Base-by-base conservation (phyloP, 1,140 invertebrate species). In the Pristionchus pacificus region DNA sequence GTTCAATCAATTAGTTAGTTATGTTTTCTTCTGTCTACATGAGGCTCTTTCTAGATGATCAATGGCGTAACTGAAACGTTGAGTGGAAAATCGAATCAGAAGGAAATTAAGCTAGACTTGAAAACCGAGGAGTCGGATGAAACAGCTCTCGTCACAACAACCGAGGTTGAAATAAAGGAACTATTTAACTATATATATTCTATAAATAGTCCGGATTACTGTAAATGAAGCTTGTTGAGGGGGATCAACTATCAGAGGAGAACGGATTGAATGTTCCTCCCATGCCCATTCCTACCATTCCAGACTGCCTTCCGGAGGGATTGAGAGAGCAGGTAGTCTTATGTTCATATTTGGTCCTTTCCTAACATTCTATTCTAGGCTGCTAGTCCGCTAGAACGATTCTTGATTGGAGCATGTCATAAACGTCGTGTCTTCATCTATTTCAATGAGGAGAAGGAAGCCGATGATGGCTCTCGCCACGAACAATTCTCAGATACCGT, bases 401-500 rank as follows among this genome's bases (percentile, higher is more conserved):
- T 10, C 19, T 19, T 49, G 38, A 49, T 49, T 49, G 38, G 38
- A 49, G 38, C 6, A 6, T 49, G 38, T 19, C 38, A 49, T 19
- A 49, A 19, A 19, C 6, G 38, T 6, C 38, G 38, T 10, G 19
- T 49, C 38, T 49, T 49, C 38, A 49, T 49, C 19, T 49, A 49
- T 19, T 49, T 49, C 38, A 49, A 49, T 19, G 38, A 19, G 6
- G 38, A 49, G 6, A 49, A 49, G 38, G 19, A 10, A 15, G 15
- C 25, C 49, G 69, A 49, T 27, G 70, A 76, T 58, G 49, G 30
- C 2, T 71, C 74, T n/a, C 74, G 74, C 30, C 74, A 76, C 57
- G 74, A 76, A 31, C 74, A 76, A 65, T 77, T 73, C 27, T 76
- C 75, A 24, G 72, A 76, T 38, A 76, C 49, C 2, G 33, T 76